Conservation (phyloP, 2,797 vertebrate genomes). For the Oreochromis grahami region DNA sequence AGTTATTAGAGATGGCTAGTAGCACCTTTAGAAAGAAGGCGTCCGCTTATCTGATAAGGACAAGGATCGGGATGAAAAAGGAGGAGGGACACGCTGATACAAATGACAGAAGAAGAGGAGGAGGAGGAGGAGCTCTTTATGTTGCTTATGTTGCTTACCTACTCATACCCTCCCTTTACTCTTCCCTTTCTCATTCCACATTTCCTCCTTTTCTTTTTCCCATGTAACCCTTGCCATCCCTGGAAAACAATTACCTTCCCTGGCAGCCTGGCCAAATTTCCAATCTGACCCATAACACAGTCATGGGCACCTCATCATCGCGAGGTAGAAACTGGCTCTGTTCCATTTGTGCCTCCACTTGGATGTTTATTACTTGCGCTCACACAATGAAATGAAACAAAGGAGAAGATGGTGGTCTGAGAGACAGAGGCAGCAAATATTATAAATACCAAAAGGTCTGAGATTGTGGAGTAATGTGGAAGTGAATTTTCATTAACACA, state of each 20-base stretch:
- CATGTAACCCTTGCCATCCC: constrained; percentile 45
- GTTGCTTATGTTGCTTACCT: constrained; percentile 40
- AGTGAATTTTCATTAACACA: neutral
- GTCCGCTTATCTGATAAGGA: constrained; percentile 62
- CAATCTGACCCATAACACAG: constrained; percentile 58
- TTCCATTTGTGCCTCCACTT: constrained; percentile 39
- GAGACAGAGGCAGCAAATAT: neutral
- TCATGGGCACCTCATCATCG: constrained; percentile 48
- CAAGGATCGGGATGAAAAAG: constrained; percentile 42
- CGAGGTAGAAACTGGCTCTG: constrained; percentile 29
- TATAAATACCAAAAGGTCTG: neutral
- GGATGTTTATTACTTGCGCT: constrained; percentile 14
- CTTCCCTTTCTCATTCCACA: constrained; percentile 26
- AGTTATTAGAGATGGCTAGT: constrained; percentile 54
- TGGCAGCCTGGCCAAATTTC: constrained; percentile 41
- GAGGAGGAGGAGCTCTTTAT: constrained; percentile 37
- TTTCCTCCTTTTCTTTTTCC: constrained; percentile 16
- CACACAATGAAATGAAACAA: constrained; percentile 41
- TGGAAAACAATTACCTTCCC: constrained; percentile 64
- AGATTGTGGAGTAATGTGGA: neutral
- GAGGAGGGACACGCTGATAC: constrained; percentile 47
- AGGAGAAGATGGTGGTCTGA: neutral
- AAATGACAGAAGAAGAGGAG: constrained; percentile 41
- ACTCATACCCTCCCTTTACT: neutral
- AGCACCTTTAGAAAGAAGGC: constrained; percentile 56